Evolutionary conservation across 2,888 invertebrate genomes (phyloP).

Genomic region (Labia minor): DNA sequence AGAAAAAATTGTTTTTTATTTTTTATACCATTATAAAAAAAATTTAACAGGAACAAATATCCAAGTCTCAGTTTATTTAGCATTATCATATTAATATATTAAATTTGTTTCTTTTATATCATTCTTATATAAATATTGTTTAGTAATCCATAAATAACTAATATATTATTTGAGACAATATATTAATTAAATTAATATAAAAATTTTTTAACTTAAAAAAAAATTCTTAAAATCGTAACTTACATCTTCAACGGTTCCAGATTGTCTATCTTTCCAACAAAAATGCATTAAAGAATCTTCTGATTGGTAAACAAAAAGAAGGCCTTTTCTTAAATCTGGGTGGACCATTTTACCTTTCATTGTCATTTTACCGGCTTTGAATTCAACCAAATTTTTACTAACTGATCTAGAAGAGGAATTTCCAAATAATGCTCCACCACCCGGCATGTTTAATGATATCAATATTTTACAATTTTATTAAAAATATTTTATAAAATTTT

Average conservation of each 20-base stretch:
- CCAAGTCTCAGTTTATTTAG: no score
- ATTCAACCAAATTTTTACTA: conserved; percentile 86
- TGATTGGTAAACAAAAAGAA: conserved; percentile 88
- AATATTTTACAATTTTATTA: conserved; percentile 14
- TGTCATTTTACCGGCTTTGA: conserved; percentile 92
- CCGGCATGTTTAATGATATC: conserved; percentile 41
- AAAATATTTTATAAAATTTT: conserved; percentile 20
- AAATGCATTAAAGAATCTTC: conserved; percentile 98
- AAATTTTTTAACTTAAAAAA: no score
- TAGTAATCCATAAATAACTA: no score
- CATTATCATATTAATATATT: no score
- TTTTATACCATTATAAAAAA: no score
- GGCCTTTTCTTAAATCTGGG: conserved; percentile 89
- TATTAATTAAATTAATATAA: no score
- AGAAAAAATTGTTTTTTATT: no score
- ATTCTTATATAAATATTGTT: no score
- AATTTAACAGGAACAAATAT: no score
- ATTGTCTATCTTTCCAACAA: conserved; percentile 96
- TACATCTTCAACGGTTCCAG: conserved; percentile 85
- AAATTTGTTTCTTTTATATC: no score
- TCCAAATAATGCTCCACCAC: conserved; percentile 61
- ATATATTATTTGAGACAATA: no score
- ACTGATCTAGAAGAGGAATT: conserved; percentile 64
- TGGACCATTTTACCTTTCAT: conserved; percentile 87
- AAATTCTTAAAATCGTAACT: conserved; percentile 32